Evolutionary conservation across 2,113 vertebrate species (phyloP), one percentile per base, ranked within the genome.

Genomic region (Psittacula cyanocephala): DNA sequence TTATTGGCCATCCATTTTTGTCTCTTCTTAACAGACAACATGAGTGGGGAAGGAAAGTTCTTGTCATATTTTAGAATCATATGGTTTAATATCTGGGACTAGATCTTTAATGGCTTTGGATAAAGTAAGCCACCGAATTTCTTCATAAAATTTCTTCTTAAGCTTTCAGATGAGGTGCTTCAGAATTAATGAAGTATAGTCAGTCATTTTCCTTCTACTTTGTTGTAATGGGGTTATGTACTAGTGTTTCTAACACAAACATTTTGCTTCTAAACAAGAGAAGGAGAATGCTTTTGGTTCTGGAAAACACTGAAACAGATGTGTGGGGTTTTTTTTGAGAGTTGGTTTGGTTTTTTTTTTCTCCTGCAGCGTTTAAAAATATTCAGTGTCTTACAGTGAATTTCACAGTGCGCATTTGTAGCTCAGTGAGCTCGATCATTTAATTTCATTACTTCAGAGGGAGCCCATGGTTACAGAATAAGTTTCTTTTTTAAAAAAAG

Each of bases 321-420:
- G 4, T 59, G 59, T 31, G 4, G 23, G 11, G 10, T 0, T 9
- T 49, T 33, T 33, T 47, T 12, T 4, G 5, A 20, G 2, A 25
- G 9, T 11, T 28, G 59, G 5, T 33, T 63, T 25, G 12, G 13
- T 1, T 5, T 14, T 20, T 33, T 13, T 57, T 39, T 43, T 60
- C 47, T 18, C 37, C 41, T 62, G 28, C 11, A 23, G 35, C n/a
- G 8, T 72, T 89, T 60, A 50, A 35, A 65, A 28, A 62, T 33
- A 29, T 19, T 69, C 13, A 16, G 0, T 82, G 29, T 80, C 10
- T 60, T 59, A 19, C 3, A 85, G 4, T 41, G 17, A 47, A 19
- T 46, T 84, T 12, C 1, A 44, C 62, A 52, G 33, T 5, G 2
- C 9, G 35, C 28, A 37, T 19, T 60, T 94, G 20, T 95, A 79